These are phyloP conservation scores for Dolichomitus sp. DNA, from an alignment of 2,888 invertebrate species.

Conservation along the genomic window DNA sequence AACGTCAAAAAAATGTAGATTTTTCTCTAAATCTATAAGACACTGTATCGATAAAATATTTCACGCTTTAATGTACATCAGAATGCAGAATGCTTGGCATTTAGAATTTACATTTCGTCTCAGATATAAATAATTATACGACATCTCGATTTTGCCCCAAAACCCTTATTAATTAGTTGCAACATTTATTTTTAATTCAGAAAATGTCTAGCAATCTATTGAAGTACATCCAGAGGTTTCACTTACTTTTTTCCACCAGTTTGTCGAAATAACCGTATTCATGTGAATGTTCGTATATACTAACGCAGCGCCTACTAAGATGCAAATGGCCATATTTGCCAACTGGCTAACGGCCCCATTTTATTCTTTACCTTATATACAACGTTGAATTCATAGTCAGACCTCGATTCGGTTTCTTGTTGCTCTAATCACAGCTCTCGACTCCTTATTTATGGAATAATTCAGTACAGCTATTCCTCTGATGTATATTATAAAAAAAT, in stretches of 20 bases:
- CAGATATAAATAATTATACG: background rate
- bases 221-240: background rate
- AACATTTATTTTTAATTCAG: background rate
- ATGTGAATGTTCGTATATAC: background rate
- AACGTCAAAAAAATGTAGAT: too few relatives aligned
- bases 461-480: background rate
- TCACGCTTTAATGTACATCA: too few relatives aligned
- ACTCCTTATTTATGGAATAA: background rate
- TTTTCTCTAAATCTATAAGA: too few relatives aligned
- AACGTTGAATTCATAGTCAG: constrained; percentile 22
- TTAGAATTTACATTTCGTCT: too few relatives aligned
- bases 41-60: too few relatives aligned
- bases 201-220: background rate
- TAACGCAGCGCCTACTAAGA: background rate
- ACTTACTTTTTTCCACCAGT: background rate
- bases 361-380: background rate
- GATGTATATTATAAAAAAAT: constrained; percentile 35
- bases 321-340: background rate
- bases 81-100: too few relatives aligned
- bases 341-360: background rate
- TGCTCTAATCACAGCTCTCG: constrained; percentile 30
- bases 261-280: background rate
- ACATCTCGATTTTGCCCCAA: background rate
- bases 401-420: constrained; percentile 39
- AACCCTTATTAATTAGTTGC: background rate